phyloP scores from a whole-genome alignment of 1,140 invertebrate genomes.

The Cotesia vestalis region DNA sequence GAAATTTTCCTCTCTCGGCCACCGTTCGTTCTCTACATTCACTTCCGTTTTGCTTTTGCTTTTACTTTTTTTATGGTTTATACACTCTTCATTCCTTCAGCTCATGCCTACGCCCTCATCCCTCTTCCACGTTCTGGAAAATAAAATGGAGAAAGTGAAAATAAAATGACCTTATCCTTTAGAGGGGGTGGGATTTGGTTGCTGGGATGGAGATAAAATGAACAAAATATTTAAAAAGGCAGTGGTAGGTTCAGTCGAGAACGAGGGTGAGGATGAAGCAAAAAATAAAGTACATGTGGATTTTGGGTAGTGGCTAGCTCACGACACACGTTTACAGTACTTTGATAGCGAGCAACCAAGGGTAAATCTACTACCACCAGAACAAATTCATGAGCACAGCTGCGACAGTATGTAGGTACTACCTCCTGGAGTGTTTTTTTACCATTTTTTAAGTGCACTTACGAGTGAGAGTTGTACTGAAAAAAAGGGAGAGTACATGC shows the following conservation, averaged over 20 bases:
- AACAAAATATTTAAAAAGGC: not conserved
- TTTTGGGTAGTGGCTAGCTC: slow-evolving; percentile 8
- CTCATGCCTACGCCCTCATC: slow-evolving; percentile 31
- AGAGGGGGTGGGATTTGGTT: too few species aligned
- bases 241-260: slow-evolving; percentile 45
- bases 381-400: slow-evolving; percentile 48
- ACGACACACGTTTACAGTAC: slow-evolving; percentile 30
- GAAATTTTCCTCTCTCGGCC: not conserved
- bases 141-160: slow-evolving; percentile 60
- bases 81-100: slow-evolving; percentile 6
- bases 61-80: slow-evolving; percentile 23
- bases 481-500: slow-evolving; percentile 19
- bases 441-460: slow-evolving; percentile 56
- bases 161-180: slow-evolving; percentile 54
- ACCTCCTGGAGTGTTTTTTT: slow-evolving; percentile 47
- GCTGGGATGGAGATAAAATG: too few species aligned
- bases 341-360: not conserved
- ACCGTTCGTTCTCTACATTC: slow-evolving; percentile 1
- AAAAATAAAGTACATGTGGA: slow-evolving; percentile 30
- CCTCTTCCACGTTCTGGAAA: slow-evolving; percentile 41
- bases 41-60: not conserved
- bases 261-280: slow-evolving; percentile 12
- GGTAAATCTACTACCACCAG: slow-evolving; percentile 24
- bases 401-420: slow-evolving; percentile 38
- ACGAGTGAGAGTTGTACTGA: slow-evolving; percentile 21